Evolutionary conservation across 1,140 invertebrate genomes (phyloP).

Genomic region (Drosophila punjabiensis): DNA sequence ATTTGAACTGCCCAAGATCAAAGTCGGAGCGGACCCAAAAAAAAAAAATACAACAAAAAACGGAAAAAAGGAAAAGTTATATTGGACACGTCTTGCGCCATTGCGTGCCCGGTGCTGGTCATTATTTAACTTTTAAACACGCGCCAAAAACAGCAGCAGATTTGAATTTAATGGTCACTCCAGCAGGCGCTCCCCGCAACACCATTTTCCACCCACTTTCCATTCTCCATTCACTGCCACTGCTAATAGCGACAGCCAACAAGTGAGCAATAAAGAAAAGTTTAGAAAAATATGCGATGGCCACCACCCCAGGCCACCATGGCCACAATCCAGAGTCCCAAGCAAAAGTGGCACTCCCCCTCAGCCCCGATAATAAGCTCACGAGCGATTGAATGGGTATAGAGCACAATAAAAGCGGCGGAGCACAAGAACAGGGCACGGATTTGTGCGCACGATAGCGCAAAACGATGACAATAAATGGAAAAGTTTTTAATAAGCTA

Average conservation of each 20-base stretch:
- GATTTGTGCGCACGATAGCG: constrained; percentile 83
- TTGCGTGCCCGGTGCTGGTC: constrained; percentile 69
- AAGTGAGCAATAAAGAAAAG: constrained; percentile 84
- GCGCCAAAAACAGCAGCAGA: constrained; percentile 73
- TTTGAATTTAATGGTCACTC: constrained; percentile 79
- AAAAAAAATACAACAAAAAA: background rate
- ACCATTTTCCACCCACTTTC: background rate
- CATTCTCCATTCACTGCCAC: constrained; percentile 11
- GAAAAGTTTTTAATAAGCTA: constrained; percentile 85
- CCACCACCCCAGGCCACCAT: constrained; percentile 14
- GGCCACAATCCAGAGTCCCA: constrained; percentile 12
- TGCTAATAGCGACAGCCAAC: constrained; percentile 71
- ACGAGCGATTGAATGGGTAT: constrained; percentile 80
- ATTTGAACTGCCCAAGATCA: constrained; percentile 80
- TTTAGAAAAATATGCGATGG: constrained; percentile 81
- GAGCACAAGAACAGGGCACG: constrained; percentile 63
- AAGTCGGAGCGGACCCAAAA: constrained; percentile 45
- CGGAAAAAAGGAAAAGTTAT: constrained; percentile 67
- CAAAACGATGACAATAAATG: constrained; percentile 85
- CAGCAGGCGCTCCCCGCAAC: constrained; percentile 31
- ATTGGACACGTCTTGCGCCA: constrained; percentile 81
- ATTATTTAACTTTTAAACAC: constrained; percentile 84
- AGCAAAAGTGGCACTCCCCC: constrained; percentile 9
- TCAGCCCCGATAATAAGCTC: constrained; percentile 67
- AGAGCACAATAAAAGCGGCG: constrained; percentile 65